Evolutionary conservation across 2,888 invertebrate genomes (phyloP).

Genomic region (Notodromas monacha): DNA sequence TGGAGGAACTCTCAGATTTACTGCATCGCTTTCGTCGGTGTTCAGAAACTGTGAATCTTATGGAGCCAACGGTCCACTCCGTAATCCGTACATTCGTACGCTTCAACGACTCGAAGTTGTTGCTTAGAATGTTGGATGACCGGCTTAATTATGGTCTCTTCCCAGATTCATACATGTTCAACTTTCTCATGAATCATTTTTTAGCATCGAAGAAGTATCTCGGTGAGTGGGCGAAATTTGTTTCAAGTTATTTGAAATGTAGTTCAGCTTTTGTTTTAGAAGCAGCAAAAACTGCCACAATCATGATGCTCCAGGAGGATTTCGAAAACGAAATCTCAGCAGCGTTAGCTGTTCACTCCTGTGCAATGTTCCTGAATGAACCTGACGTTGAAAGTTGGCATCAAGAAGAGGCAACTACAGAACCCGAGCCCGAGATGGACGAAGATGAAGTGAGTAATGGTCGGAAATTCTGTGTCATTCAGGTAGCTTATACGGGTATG

Average conservation of each 20-base stretch:
- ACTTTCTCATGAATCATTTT: conserved; percentile 43
- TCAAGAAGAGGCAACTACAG: conserved; percentile 13
- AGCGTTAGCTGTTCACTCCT: conserved; percentile 34
- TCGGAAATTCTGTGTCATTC: conserved; percentile 6
- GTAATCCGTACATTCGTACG: conserved; percentile 23
- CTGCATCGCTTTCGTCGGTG: conserved; percentile 34
- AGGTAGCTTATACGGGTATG: conserved; percentile 15
- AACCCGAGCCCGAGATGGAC: conserved; percentile 13
- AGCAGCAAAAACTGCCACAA: conserved; percentile 40
- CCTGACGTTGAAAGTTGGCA: conserved; percentile 18
- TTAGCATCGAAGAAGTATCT: too few species aligned
- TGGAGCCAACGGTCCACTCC: conserved; percentile 52
- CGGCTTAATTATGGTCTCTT: conserved; percentile 62
- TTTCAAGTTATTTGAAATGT: too few species aligned
- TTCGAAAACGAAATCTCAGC: conserved; percentile 32
- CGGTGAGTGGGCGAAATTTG: too few species aligned
- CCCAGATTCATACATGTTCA: conserved; percentile 42
- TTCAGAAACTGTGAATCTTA: conserved; percentile 29
- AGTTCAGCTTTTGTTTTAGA: conserved; percentile 12
- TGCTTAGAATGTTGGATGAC: conserved; percentile 39
- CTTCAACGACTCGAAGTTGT: conserved; percentile 23
- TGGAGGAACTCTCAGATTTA: conserved; percentile 37
- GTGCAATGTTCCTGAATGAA: conserved; percentile 28
- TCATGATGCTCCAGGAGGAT: conserved; percentile 67
- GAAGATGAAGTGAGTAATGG: conserved; percentile 7